These are phyloP conservation scores for Aradophagus sp. DNA, from an alignment of 1,140 invertebrate species.

Conservation along the genomic window DNA sequence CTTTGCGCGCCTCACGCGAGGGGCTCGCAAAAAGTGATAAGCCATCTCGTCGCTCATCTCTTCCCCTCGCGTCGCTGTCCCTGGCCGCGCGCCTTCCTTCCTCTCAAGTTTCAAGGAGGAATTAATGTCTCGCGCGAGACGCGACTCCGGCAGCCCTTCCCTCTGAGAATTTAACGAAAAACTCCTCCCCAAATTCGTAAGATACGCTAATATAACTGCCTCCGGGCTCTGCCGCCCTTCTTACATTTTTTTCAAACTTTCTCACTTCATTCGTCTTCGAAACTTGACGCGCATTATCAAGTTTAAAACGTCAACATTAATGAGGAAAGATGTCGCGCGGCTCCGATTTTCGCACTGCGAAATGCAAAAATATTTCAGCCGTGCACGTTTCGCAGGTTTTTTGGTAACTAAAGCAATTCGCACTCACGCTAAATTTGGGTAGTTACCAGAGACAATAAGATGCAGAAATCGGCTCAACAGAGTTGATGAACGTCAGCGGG, in stretches of 20 bases:
- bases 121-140: conserved; percentile 52
- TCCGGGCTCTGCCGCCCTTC: conserved; percentile 29
- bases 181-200: conserved; percentile 31
- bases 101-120: conserved; percentile 53
- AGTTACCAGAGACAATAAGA: no score
- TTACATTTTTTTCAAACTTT: conserved; percentile 14
- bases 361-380: conserved; percentile 25
- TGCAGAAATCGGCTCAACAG: no score
- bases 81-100: conserved; percentile 38
- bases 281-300: conserved; percentile 26
- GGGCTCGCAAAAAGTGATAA: no score
- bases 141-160: conserved; percentile 32
- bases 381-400: background rate
- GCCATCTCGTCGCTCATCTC: no score
- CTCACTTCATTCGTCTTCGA: conserved; percentile 17
- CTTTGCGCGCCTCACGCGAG: no score
- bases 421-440: no score
- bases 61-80: no score
- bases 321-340: conserved; percentile 14
- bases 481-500: no score
- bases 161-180: conserved; percentile 35
- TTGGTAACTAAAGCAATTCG: conserved; percentile 41
- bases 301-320: conserved; percentile 38
- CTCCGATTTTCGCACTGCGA: no score
- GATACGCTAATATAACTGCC: conserved; percentile 55